These are phyloP conservation scores for Nemapogon koenigi DNA, from an alignment of 2,888 invertebrate genomes.

Conservation along the genomic window DNA sequence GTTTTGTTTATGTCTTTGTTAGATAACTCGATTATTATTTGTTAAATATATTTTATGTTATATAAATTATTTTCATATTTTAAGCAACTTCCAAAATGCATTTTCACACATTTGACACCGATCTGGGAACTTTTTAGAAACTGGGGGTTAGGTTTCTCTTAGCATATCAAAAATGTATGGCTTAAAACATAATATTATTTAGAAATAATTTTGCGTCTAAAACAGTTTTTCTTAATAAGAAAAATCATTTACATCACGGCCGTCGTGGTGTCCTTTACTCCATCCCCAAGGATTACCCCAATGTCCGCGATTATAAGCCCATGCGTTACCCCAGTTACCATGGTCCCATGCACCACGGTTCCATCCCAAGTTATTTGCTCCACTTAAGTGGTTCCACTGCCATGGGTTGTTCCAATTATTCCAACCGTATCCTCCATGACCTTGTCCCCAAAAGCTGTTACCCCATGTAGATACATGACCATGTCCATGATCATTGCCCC, in stretches of 20 bases:
- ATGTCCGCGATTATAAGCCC: neutral
- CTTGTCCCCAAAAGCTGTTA: slow-evolving; percentile 5
- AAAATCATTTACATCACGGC: slow-evolving; percentile 11
- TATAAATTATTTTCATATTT: no score
- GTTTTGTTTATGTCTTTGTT: no score
- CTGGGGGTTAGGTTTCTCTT: no score
- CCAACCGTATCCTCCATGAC: neutral
- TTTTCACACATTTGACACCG: no score
- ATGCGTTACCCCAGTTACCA: neutral
- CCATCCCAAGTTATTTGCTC: neutral
- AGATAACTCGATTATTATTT: no score
- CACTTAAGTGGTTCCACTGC: neutral
- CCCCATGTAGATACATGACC: slow-evolving; percentile 2
- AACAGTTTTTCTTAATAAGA: no score
- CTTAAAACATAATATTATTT: no score
- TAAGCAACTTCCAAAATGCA: no score
- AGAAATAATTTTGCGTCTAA: no score
- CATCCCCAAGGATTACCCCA: neutral
- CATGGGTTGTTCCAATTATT: slow-evolving; percentile 2
- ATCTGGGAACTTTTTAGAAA: no score
- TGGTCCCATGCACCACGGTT: neutral
- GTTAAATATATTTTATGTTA: no score
- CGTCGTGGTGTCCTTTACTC: slow-evolving; percentile 14
- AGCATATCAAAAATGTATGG: no score
- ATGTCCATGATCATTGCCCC: slow-evolving; percentile 1